Percentiles rank a stretch among this genome's conserved stretches.
These are phyloP conservation scores for Salpingus planirostris DNA, from an alignment of 2,888 invertebrate species.

Conservation along the genomic window DNA sequence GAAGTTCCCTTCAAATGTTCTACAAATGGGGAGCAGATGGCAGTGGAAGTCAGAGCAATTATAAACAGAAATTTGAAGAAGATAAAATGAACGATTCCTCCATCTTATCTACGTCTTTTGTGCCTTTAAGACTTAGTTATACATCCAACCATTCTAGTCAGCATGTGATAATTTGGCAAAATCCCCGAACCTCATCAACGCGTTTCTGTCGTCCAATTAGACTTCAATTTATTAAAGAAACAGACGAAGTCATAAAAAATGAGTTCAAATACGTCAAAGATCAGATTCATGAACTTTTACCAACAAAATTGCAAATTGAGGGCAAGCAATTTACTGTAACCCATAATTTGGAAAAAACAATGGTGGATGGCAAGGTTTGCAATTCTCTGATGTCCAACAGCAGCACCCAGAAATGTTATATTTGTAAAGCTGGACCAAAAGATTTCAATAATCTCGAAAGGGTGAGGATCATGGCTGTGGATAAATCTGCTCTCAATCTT, in stretches of 20 bases:
- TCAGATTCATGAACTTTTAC: neutral
- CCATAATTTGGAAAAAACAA: constrained; percentile 15
- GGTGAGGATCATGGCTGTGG: neutral
- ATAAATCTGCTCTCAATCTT: constrained; percentile 2
- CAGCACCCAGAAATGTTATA: constrained; percentile 22
- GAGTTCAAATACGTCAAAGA: constrained; percentile 19
- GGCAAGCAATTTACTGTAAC: constrained; percentile 3
- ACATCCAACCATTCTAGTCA: constrained; percentile 11
- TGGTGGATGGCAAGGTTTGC: constrained; percentile 25
- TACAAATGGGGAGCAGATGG: constrained; percentile 5
- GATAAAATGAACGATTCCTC: constrained; percentile 15
- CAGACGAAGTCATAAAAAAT: constrained; percentile 20
- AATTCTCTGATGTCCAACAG: constrained; percentile 20
- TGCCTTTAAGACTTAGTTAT: constrained; percentile 16
- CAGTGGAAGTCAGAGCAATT: constrained; percentile 17
- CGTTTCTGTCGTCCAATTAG: constrained; percentile 26
- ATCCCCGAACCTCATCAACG: constrained; percentile 24
- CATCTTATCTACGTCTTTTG: constrained; percentile 27
- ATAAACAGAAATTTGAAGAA: constrained; percentile 23
- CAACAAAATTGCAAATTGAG: neutral
- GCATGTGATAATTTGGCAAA: constrained; percentile 21
- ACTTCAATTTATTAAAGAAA: constrained; percentile 23
- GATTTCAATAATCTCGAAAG: neutral
- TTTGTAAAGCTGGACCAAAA: constrained; percentile 14
- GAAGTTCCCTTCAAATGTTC: neutral